phyloP scores from a whole-genome alignment of 2,113 vertebrate genomes.

The Cepphus grylle region DNA sequence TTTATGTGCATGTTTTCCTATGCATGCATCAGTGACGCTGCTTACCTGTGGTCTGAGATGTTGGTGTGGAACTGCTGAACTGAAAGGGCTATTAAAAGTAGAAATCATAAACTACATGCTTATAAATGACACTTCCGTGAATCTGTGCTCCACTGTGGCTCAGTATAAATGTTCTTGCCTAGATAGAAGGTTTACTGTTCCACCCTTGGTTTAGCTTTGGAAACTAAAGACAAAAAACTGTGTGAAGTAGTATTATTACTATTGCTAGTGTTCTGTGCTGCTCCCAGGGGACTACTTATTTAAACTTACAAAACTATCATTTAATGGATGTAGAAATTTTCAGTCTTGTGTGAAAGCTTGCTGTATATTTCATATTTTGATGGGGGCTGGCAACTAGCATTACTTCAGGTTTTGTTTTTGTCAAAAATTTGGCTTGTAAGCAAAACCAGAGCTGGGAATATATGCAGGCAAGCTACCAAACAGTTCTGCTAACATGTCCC shows the following conservation, averaged over 20 bases:
- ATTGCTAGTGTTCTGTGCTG: neutral
- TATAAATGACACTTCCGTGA: neutral
- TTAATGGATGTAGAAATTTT: neutral
- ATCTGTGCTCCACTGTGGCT: neutral
- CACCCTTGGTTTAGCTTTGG: neutral
- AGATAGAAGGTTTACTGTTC: neutral
- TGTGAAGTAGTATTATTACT: neutral
- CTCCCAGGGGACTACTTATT: neutral
- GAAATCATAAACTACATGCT: neutral
- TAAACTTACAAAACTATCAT: neutral
- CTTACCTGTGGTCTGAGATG: neutral
- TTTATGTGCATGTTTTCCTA: neutral
- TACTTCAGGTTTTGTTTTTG: neutral
- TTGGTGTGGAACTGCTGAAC: neutral
- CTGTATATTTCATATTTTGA: neutral
- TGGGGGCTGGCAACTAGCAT: neutral
- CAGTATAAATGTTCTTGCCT: neutral
- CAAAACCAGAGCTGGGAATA: neutral
- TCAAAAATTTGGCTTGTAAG: neutral
- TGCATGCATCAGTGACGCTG: neutral
- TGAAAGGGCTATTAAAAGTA: neutral
- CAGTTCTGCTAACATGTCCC: neutral
- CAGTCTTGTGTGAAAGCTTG: neutral
- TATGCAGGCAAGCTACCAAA: neutral
- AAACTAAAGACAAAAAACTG: neutral